Conservation (phyloP, 2,113 vertebrate species). For the Gallinago paraguaiae region DNA sequence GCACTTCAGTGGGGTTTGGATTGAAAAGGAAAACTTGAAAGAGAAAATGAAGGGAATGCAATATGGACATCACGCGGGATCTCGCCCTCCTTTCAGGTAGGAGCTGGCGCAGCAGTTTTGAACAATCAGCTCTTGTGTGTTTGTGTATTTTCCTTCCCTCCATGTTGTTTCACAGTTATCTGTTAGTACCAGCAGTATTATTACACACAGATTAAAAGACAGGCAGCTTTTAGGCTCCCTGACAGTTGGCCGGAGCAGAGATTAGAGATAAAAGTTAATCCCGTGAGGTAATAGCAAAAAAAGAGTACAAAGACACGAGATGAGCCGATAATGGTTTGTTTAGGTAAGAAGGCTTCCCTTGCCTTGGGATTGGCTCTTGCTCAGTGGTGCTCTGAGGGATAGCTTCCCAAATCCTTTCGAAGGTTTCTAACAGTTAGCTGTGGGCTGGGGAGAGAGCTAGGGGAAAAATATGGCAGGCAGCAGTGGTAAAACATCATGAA, state of each 20-base stretch:
- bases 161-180: slow-evolving; percentile 63
- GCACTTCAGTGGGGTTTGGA: background rate
- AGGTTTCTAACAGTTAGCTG: slow-evolving; percentile 17
- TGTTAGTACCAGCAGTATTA: slow-evolving; percentile 66
- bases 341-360: slow-evolving; percentile 56
- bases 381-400: slow-evolving; percentile 22
- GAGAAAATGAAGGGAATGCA: background rate
- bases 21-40: background rate
- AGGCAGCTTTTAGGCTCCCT: slow-evolving; percentile 62
- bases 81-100: slow-evolving; percentile 31
- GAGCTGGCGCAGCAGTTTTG: background rate
- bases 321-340: slow-evolving; percentile 68
- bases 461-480: slow-evolving; percentile 32
- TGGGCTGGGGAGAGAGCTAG: background rate
- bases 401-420: slow-evolving; percentile 51
- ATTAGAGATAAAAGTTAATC: slow-evolving; percentile 72
- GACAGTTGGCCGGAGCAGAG: slow-evolving; percentile 70
- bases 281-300: slow-evolving; percentile 67
- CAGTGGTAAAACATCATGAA: slow-evolving; percentile 51
- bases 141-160: slow-evolving; percentile 45
- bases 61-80: background rate
- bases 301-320: slow-evolving; percentile 69
- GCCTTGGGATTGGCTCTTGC: slow-evolving; percentile 24
- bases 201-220: slow-evolving; percentile 68
- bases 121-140: slow-evolving; percentile 13